Evolutionary conservation across 2,797 vertebrate species (phyloP), one percentile per base, ranked within the genome.

Genomic region (Cyclura pinguis): DNA sequence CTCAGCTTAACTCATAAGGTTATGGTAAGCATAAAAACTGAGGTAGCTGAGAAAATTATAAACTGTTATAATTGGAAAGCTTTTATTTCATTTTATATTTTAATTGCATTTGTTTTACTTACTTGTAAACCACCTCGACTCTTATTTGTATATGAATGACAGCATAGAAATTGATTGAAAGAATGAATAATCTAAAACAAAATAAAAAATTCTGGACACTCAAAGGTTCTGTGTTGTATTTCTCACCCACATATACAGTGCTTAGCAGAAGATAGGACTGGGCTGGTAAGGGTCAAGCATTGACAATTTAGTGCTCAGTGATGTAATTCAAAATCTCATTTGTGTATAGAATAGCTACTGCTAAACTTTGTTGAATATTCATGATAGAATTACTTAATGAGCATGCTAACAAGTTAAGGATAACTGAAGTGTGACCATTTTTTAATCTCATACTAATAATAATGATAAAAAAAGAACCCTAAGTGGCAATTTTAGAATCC

Each of bases 351-450:
- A 10, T 50, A 87, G 88, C 89, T 85, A 67, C 90, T 22, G 2
- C 50, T 90, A 73, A 89, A 92, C 38, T 80, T 90, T 80, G 0
- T 12, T 91, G 1, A 62, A 2, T 85, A 74, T 91, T 88, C 87
- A 90, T 72, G 42, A 85, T 82, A 16, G 52, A 90, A 57, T 85
- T 86, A 83, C 78, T 91, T 91, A 91, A 92, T 64, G 10, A 87
- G 3, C 22, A 86, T 89, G 69, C n/a, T 88, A 91, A 93, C 84
- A 14, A 93, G 55, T 82, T 92, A 92, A 88, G 69, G 50, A 83
- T 16, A 92, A 84, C 62, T 85, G 22, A 93, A 57, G 57, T 84
- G 78, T 64, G 24, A 93, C 91, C 64, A 18, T 57, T 94, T 89
- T 92, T 89, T 78, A 72, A 87, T 87, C 81, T 80, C 74, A 13